Percentiles rank a stretch among this genome's conserved stretches.
These are phyloP conservation scores for Megalops atlanticus DNA, from an alignment of 2,113 vertebrate species.

Conservation along the genomic window DNA sequence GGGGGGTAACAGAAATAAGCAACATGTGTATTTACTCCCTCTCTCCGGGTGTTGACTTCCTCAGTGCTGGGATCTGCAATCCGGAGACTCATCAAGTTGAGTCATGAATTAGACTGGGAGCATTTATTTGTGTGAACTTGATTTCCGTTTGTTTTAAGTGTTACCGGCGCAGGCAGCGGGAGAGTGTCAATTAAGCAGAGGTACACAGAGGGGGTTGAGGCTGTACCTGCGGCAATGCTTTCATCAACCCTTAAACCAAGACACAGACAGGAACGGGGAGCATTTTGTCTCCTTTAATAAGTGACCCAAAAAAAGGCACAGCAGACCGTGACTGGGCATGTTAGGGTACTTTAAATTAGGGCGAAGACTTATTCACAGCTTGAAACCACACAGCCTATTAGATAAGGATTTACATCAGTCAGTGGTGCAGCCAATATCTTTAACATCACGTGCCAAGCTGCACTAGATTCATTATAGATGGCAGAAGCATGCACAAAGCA, in stretches of 20 bases:
- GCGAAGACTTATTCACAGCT: slow-evolving; percentile 22
- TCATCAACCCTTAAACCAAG: not conserved
- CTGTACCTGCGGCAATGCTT: not conserved
- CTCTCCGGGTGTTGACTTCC: not conserved
- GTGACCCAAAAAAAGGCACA: not conserved
- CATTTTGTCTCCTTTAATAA: slow-evolving; percentile 1
- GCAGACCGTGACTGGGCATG: not conserved
- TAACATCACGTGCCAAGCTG: not conserved
- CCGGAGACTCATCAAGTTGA: not conserved
- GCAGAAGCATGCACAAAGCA: too few species aligned
- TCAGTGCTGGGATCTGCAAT: not conserved
- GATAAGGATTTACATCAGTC: slow-evolving; percentile 28
- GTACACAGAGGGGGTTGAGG: not conserved
- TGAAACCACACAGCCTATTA: slow-evolving; percentile 19
- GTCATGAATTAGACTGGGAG: not conserved
- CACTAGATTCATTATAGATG: not conserved
- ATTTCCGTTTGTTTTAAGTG: slow-evolving; percentile 1
- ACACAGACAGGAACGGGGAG: not conserved
- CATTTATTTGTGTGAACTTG: not conserved
- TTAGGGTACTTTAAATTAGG: slow-evolving; percentile 20
- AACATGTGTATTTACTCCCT: not conserved
- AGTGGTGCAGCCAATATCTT: not conserved
- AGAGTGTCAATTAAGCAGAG: not conserved
- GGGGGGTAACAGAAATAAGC: not conserved
- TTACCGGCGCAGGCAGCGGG: not conserved